A percentile compares a stretch with the other conserved stretches of the same genome.
Conservation (phyloP, 2,113 vertebrate genomes). For the Rissa tridactyla region DNA sequence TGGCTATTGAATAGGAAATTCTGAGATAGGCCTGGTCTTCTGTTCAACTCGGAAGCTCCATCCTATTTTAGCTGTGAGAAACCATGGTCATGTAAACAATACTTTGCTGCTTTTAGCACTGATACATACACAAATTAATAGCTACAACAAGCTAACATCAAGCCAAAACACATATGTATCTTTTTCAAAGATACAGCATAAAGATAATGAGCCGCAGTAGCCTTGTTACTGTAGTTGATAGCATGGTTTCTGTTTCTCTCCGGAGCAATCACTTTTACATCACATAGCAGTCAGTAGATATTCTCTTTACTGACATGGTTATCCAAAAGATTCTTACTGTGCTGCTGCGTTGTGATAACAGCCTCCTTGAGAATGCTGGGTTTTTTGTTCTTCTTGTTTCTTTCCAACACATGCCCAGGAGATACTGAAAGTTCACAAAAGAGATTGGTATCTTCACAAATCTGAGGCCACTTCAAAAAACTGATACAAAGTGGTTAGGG, state of each 20-base stretch:
- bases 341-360: background rate
- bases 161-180: background rate
- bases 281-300: background rate
- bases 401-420: background rate
- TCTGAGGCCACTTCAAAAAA: background rate
- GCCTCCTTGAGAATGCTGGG: background rate
- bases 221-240: background rate
- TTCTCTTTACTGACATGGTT: background rate
- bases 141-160: background rate
- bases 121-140: background rate
- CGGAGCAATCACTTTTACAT: background rate
- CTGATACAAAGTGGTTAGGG: background rate
- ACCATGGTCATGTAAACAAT: background rate
- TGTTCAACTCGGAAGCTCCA: background rate
- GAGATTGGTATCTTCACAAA: background rate
- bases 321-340: background rate
- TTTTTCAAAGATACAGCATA: background rate
- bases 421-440: background rate
- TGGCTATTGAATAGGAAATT: background rate
- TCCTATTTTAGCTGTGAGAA: background rate
- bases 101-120: background rate
- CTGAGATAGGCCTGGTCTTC: background rate
- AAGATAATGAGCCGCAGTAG: background rate
- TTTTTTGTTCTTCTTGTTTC: background rate
- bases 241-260: background rate